Conservation (phyloP, 2,113 vertebrate species). For the Pontoporia blainvillei region DNA sequence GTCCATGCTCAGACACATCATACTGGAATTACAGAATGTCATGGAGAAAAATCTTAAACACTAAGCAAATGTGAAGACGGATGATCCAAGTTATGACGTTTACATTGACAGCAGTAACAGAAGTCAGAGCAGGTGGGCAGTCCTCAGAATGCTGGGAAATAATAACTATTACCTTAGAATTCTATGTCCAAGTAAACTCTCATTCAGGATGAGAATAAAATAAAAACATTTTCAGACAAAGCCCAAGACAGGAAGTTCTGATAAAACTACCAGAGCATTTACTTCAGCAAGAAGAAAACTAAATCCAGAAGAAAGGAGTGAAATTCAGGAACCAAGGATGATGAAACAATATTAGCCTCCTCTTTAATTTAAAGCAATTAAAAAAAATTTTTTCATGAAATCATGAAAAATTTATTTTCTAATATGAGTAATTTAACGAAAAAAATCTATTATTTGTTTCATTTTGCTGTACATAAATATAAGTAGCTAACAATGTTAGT, state of each 20-base stretch:
- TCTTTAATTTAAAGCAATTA: background rate
- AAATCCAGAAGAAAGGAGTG: background rate
- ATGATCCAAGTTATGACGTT: background rate
- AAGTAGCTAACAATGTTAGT: background rate
- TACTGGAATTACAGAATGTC: background rate
- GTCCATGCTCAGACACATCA: background rate
- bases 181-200: background rate
- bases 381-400: background rate
- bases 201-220: background rate
- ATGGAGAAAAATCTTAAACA: background rate
- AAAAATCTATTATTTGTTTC: background rate
- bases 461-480: background rate
- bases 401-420: background rate
- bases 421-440: background rate
- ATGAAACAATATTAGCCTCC: background rate
- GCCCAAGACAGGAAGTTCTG: background rate
- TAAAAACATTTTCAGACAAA: background rate
- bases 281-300: background rate
- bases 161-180: background rate
- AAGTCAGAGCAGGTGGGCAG: background rate
- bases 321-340: background rate
- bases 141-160: background rate
- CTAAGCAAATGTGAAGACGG: background rate
- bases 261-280: background rate
- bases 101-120: background rate